These are phyloP conservation scores for Alviniconcha marisindica DNA, from an alignment of 1,140 invertebrate species.

Conservation along the genomic window DNA sequence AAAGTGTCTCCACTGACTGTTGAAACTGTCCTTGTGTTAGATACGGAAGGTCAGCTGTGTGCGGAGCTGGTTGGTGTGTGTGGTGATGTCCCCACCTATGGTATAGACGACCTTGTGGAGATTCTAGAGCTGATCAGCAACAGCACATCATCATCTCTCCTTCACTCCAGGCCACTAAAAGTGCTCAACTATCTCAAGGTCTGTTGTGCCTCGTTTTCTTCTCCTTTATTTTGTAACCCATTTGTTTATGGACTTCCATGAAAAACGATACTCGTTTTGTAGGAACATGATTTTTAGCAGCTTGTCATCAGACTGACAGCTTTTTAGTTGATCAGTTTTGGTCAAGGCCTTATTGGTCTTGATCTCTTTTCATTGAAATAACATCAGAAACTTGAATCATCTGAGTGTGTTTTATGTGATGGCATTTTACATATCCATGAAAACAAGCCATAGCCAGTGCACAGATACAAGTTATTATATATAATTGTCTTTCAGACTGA, in stretches of 20 bases:
- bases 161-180: slow-evolving; percentile 62
- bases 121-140: slow-evolving; percentile 59
- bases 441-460: too few species aligned
- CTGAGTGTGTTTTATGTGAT: too few species aligned
- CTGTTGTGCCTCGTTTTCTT: neutral
- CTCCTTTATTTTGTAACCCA: neutral
- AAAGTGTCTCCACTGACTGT: neutral
- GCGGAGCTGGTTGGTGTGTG: slow-evolving; percentile 63
- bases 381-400: too few species aligned
- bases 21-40: neutral
- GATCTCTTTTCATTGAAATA: too few species aligned
- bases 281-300: too few species aligned
- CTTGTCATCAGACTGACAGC: too few species aligned
- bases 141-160: slow-evolving; percentile 45
- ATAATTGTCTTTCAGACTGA: too few species aligned
- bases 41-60: slow-evolving; percentile 34
- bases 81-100: slow-evolving; percentile 65
- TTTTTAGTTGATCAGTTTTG: too few species aligned
- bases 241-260: neutral
- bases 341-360: too few species aligned
- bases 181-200: slow-evolving; percentile 69
- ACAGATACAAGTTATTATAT: too few species aligned
- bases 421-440: too few species aligned
- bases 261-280: too few species aligned
- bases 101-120: slow-evolving; percentile 68